Base-by-base conservation (phyloP, 1,140 invertebrate genomes). In the Chironomus tepperi region DNA sequence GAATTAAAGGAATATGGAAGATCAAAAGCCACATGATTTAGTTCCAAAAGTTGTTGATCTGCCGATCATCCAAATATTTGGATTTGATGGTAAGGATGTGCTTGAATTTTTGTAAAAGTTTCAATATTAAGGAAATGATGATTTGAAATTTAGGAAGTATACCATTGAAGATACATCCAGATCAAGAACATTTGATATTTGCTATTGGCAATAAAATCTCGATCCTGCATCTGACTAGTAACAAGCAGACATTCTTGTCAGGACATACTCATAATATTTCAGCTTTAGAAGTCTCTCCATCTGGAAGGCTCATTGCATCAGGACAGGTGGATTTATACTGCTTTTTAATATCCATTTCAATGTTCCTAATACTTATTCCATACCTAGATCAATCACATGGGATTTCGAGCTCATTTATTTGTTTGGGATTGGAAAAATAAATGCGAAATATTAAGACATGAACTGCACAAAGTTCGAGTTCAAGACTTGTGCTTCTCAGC, bases 261-360 rank as follows among this genome's bases (percentile, higher is more conserved):
- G 94, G 93, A 0, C 95, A 97, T 79, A 90, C 90, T 0, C 93
- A 96, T 83, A 87, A 88, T 70, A 90, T 98, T 47, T 91, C 93
- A 0, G 88, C 93, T 42, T 82, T 98, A 12, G 89, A 90, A 74
- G 79, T 97, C 7, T 96, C 94, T 67, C 78, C 77, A 74, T 83
- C 79, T 76, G 95, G 95, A 64, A 88, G 88, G 34, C 93, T 89
- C 78, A 83, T 97, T 43, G 95, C 92, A 19, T 94, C 94, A 9
- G 95, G 95, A 0, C 93, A 96, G 83, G 47, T 57, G 15, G 15
- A 57, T 12, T 12, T 47, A 47, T 12, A 47, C 15, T 47, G 9
- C 8, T 12, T 43, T 43, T 43, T 43, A n/a, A n/a, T 43, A 7
- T 43, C 10, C 43, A 47, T 47, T 47, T 47, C 15, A 3, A 47